Evolutionary conservation across 2,888 invertebrate genomes (phyloP).

Genomic region (Blastobasis adustella): DNA sequence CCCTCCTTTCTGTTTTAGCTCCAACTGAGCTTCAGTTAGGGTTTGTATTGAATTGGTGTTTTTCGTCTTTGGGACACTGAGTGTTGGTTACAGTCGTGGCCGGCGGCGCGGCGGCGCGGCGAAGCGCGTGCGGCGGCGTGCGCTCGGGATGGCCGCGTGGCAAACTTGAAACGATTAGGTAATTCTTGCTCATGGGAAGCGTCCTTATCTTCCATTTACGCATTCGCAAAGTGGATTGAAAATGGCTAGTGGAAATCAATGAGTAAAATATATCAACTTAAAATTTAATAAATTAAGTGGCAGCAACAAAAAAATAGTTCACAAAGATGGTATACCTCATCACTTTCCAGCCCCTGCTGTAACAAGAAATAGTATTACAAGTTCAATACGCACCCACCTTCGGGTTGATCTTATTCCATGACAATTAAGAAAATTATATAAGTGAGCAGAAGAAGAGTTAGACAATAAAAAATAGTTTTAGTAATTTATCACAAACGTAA

Average conservation of each 20-base stretch:
- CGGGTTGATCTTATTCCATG: slow-evolving; percentile 53
- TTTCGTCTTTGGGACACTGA: too few species aligned
- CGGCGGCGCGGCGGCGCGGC: slow-evolving; percentile 15
- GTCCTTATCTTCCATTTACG: slow-evolving; percentile 70
- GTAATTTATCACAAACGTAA: too few species aligned
- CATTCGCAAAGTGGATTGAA: slow-evolving; percentile 64
- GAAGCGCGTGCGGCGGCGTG: slow-evolving; percentile 58
- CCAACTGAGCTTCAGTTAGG: too few species aligned
- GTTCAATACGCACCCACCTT: slow-evolving; percentile 75
- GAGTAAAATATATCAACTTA: slow-evolving; percentile 60
- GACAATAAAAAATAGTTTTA: not conserved
- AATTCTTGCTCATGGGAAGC: slow-evolving; percentile 64
- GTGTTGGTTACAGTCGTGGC: too few species aligned
- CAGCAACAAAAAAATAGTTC: slow-evolving; percentile 74
- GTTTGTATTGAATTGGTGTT: too few species aligned
- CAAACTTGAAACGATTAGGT: slow-evolving; percentile 46
- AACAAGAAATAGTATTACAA: slow-evolving; percentile 77
- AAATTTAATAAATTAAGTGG: slow-evolving; percentile 69
- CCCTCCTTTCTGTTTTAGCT: too few species aligned
- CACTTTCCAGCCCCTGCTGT: slow-evolving; percentile 95
- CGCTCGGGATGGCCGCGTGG: slow-evolving; percentile 41
- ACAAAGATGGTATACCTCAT: slow-evolving; percentile 85
- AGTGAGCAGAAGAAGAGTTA: not conserved
- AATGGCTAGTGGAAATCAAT: slow-evolving; percentile 69
- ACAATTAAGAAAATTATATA: not conserved